A percentile compares a stretch with the other conserved stretches of the same genome.
Evolutionary conservation across 37 sponge, comb jelly and placozoan genomes (phyloP).

Genomic region (Axinella damicornis): DNA sequence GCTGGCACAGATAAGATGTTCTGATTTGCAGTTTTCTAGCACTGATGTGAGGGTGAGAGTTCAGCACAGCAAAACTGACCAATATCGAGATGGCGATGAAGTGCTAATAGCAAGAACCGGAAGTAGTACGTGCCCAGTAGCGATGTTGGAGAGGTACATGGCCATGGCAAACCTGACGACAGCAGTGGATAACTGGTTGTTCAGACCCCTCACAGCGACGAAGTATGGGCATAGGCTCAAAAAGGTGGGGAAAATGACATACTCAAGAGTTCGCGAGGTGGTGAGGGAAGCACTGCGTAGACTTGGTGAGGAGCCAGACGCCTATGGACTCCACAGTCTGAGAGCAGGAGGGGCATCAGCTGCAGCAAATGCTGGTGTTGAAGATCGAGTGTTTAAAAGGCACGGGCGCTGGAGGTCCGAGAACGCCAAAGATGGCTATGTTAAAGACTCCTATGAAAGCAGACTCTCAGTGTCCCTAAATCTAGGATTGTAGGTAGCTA

Average conservation of each 20-base stretch:
- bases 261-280: neutral
- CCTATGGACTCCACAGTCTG: constrained; percentile 28
- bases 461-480: no score
- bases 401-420: no score
- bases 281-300: neutral
- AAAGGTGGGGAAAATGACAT: no score
- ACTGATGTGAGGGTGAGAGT: neutral
- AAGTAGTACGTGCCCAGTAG: constrained; percentile 26
- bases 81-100: constrained; percentile 10
- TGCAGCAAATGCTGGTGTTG: no score
- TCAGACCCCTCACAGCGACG: neutral
- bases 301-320: neutral
- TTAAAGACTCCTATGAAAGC: no score
- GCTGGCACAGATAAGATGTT: constrained; percentile 1
- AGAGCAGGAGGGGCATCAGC: constrained; percentile 34
- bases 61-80: constrained; percentile 29
- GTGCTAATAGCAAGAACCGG: constrained; percentile 36
- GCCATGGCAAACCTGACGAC: neutral
- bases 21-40: constrained; percentile 2
- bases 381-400: no score
- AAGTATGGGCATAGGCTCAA: constrained; percentile 12
- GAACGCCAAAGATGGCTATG: no score
- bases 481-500: no score
- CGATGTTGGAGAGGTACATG: constrained; percentile 34
- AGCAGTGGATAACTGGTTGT: neutral